Evolutionary conservation across 2,113 vertebrate species (phyloP), one percentile per base, ranked within the genome.

Genomic region (Nannospalax galili): DNA sequence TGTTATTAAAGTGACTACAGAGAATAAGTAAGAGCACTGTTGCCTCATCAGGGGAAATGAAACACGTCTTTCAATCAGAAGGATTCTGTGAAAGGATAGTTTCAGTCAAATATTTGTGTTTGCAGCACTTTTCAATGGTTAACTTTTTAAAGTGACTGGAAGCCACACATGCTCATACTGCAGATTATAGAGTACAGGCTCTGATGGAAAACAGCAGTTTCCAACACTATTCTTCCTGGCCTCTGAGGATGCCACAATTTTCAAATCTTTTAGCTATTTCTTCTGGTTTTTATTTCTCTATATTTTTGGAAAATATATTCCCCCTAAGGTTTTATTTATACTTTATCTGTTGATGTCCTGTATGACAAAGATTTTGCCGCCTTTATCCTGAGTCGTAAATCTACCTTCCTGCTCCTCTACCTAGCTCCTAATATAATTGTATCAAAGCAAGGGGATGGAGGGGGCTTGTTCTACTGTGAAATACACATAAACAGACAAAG

Each of bases 1-100:
- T 97, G 58, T 94, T 84, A 94, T 92, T 95, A 94, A 96, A 97
- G 94, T 84, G 56, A 72, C 84, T 60, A 37, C 64, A 93, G 85
- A 93, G 69, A 91, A 73, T 85, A 94, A 95, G 92, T 45, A 60
- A 85, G 73, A 96, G 17, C 35, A 67, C 58, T n/a, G 42, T 69
- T 93, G 67, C 32, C 84, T 70, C 60, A 69, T 65, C 8, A 48
- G 84, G 56, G 26, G 64, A 84, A 9, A 37, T 26, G 26, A 26
- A 26, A 30, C 14, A 64, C 52, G 73, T 81, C 84, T 96, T 84
- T 5, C 30, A 67, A 28, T 48, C 58, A 92, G 88, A 90, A 70
- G 35, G 84, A 75, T 88, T 67, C 78, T 60, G 77, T 73, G 48
- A 74, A 91, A 45, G 37, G 73, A 7, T 73, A 75, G 84, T 91